A percentile compares a stretch with the other conserved stretches of the same genome.
Conservation (phyloP, 2,113 vertebrate genomes). For the Leucoraja erinaceus region DNA sequence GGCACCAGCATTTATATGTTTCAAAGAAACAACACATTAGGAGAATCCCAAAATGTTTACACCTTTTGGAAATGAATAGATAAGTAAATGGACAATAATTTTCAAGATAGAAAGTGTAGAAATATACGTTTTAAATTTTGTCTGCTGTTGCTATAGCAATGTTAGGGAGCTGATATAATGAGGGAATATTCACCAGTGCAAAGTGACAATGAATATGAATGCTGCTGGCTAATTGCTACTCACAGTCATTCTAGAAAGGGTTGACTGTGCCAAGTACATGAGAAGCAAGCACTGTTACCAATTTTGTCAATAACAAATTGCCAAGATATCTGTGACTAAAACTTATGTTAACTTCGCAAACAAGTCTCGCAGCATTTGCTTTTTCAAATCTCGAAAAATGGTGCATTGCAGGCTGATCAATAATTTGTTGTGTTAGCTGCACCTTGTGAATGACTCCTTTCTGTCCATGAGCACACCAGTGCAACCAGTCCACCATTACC, state of each 20-base stretch:
- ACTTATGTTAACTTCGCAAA: neutral
- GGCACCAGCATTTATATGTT: neutral
- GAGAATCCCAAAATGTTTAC: neutral
- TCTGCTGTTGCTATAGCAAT: constrained; percentile 13
- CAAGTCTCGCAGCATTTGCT: neutral
- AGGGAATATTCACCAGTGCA: neutral
- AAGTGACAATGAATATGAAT: neutral
- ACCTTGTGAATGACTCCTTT: neutral
- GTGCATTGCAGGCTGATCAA: neutral
- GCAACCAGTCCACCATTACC: neutral
- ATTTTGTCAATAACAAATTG: neutral
- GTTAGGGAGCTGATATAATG: neutral
- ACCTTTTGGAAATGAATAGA: neutral
- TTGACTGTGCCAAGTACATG: neutral
- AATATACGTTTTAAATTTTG: neutral
- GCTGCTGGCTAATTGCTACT: neutral
- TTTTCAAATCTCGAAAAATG: neutral
- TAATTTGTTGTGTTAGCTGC: constrained; percentile 18
- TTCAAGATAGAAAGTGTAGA: neutral
- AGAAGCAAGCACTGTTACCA: constrained; percentile 2
- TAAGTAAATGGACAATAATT: neutral
- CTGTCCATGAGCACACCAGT: neutral
- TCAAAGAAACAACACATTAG: neutral
- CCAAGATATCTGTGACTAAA: constrained; percentile 18
- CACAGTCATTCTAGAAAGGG: neutral